phyloP scores from a whole-genome alignment of 2,888 invertebrate species.

The Phrixothrix hirtus region DNA sequence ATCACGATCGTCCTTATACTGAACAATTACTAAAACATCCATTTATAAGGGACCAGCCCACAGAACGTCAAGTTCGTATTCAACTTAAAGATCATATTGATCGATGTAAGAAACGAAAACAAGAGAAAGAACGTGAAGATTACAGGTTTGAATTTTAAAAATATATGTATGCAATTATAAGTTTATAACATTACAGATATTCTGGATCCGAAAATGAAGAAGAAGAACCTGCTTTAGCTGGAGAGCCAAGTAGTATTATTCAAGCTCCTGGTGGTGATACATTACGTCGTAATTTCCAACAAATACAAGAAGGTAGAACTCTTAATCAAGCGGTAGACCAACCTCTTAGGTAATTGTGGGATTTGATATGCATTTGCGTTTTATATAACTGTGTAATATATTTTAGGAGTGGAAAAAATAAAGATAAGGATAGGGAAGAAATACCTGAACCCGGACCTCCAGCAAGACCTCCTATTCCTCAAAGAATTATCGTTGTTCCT shows the following conservation, averaged over 20 bases:
- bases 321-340: conserved; percentile 64
- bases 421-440: conserved; percentile 62
- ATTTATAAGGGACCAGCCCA: conserved; percentile 98
- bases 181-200: conserved; percentile 75
- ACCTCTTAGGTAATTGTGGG: too few species aligned
- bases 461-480: conserved; percentile 85
- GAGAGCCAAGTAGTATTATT: conserved; percentile 94
- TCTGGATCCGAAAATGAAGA: conserved; percentile 98
- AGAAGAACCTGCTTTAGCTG: conserved; percentile 87
- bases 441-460: conserved; percentile 85
- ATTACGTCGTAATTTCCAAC: conserved; percentile 94
- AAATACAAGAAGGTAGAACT: conserved; percentile 85
- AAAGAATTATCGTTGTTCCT: conserved; percentile 88
- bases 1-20: conserved; percentile 97
- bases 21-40: conserved; percentile 97
- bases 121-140: conserved; percentile 80
- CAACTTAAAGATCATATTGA: conserved; percentile 99
- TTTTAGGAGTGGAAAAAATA: conserved; percentile 50
- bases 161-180: too few species aligned
- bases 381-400: neutral
- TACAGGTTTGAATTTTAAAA: conserved; percentile 65
- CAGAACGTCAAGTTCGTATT: conserved; percentile 96
- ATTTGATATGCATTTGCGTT: too few species aligned
- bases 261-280: conserved; percentile 92
- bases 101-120: conserved; percentile 92